Conservation (phyloP, 2,888 invertebrate genomes). For the Tenthredo amoena region DNA sequence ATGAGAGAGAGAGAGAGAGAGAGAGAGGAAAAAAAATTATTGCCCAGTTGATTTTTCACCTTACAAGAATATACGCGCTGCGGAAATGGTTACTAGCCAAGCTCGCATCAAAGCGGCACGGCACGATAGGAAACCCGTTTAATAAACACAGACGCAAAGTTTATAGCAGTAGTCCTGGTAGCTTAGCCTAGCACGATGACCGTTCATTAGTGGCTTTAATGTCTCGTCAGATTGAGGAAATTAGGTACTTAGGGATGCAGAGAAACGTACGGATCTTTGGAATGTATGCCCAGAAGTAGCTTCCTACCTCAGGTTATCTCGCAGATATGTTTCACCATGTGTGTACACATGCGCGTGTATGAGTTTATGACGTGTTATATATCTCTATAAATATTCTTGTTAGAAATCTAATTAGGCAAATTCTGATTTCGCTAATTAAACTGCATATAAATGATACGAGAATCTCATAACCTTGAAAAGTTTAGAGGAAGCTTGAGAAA, state of each 20-base stretch:
- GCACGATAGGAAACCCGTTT: slow-evolving; percentile 11
- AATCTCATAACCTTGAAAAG: background rate
- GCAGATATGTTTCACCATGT: background rate
- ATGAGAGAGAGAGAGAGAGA: background rate
- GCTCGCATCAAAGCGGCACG: background rate
- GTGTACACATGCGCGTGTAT: background rate
- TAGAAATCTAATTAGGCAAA: slow-evolving; percentile 7
- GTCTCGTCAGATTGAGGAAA: slow-evolving; percentile 25
- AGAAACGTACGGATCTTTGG: slow-evolving; percentile 8
- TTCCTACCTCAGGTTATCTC: background rate
- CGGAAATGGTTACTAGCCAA: background rate
- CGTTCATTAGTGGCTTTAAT: slow-evolving; percentile 35
- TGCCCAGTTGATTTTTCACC: background rate
- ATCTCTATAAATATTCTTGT: background rate
- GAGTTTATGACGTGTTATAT: background rate
- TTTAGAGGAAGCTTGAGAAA: background rate
- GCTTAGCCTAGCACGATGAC: background rate
- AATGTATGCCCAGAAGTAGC: background rate
- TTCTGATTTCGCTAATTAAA: background rate
- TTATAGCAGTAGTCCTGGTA: background rate
- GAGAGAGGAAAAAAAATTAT: background rate
- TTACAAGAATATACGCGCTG: background rate
- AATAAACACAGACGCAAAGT: slow-evolving; percentile 11
- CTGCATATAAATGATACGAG: background rate
- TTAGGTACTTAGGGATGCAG: slow-evolving; percentile 20